Base-by-base conservation (phyloP, 2,113 vertebrate species). In the Silurus asotus region DNA sequence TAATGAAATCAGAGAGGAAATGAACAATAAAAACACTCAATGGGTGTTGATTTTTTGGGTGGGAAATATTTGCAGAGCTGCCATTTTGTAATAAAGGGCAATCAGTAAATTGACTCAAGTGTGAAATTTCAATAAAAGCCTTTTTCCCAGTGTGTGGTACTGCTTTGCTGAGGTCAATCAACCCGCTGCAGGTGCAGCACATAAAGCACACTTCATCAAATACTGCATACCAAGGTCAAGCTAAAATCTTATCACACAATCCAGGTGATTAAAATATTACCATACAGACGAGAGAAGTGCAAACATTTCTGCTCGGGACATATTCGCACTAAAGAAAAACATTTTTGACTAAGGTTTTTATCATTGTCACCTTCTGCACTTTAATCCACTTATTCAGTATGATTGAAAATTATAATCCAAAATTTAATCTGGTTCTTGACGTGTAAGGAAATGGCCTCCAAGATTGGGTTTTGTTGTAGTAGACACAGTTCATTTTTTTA, bases 161-260 rank as follows among this genome's bases (percentile, higher is more conserved):
- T 76, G 23, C 74, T 55, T 23, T 25, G 23, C 74, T 77, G 23
- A 17, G 74, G 74, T 77, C 74, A 55, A 15, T 77, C 23, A 25
- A 25, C 48, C 51, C 9, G 5, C 48, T 75, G 72, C 51, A 55
- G 23, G 23, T 25, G 51, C 23, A 76, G 49, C 10, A 53, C 49
- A n/a, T 25, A 56, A 77, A 55, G 20, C 67, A 67, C 45, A 65
- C 49, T 62, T 55, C 65, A 56, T 67, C 64, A 82, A 28, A 82
- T 55, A 61, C 2, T 82, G 64, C 48, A 20, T 28, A 55, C 14
- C n/a, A 55, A 81, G 48, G 23, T 49, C 17, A 25, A 51, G 23
- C 61, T 8, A 5, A 53, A 65, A 8, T 49, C 17, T 37, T 69
- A 82, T 77, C 74, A 77, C 51, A 77, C 49, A 28, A 20, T 69